A percentile compares a stretch with the other conserved stretches of the same genome.
Conservation (phyloP, 2,797 vertebrate species). For the Melanogrammus aeglefinus region DNA sequence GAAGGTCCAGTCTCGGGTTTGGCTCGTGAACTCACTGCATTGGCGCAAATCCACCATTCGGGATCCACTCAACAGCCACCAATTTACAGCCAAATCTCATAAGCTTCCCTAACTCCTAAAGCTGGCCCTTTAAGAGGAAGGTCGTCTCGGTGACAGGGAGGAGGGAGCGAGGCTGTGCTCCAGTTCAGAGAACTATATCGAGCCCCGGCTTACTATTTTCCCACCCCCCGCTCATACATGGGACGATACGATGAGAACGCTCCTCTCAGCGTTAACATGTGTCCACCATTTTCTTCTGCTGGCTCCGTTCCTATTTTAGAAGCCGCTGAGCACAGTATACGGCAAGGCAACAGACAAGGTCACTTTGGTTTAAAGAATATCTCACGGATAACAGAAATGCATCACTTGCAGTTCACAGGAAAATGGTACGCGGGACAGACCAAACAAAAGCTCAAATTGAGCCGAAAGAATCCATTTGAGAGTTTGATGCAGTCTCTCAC, state of each 20-base stretch:
- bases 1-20: background rate
- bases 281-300: background rate
- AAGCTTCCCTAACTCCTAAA: background rate
- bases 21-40: background rate
- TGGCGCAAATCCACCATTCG: background rate
- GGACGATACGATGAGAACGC: too few species aligned
- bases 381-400: background rate
- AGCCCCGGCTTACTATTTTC: background rate
- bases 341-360: too few species aligned
- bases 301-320: background rate
- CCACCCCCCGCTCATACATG: too few species aligned
- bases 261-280: background rate
- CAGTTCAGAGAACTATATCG: background rate
- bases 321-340: too few species aligned
- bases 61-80: background rate
- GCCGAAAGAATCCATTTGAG: background rate
- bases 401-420: background rate
- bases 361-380: background rate
- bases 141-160: background rate
- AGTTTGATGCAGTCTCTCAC: background rate
- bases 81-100: background rate
- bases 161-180: background rate
- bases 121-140: slow-evolving; percentile 2
- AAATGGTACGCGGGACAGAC: background rate
- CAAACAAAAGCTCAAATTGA: background rate